Conservation (phyloP, 2,888 invertebrate species). For the Latrodectus hesperus region DNA sequence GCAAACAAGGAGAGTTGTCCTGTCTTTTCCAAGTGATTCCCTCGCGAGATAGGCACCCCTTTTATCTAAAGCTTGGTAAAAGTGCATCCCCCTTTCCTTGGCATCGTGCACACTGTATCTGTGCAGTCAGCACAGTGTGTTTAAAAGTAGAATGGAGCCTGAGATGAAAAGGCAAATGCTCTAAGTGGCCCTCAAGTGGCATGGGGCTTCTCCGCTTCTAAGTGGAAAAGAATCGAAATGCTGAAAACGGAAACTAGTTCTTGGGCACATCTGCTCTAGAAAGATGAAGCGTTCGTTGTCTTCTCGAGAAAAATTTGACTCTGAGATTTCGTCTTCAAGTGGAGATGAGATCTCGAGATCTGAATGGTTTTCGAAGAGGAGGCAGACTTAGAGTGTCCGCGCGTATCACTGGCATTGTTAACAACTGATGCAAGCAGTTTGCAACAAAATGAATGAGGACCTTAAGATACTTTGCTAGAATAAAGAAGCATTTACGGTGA, state of each 20-base stretch:
- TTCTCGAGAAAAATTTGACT: neutral
- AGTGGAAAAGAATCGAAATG: neutral
- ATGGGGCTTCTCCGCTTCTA: neutral
- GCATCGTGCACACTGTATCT: neutral
- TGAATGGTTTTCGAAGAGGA: too few species aligned
- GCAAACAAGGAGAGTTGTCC: neutral
- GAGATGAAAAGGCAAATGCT: neutral
- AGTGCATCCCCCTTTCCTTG: neutral
- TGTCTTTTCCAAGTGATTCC: neutral
- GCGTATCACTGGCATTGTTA: too few species aligned
- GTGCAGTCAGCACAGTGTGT: neutral
- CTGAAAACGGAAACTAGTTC: neutral
- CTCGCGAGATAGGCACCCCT: neutral
- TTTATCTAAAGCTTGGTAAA: neutral
- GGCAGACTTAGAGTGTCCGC: too few species aligned
- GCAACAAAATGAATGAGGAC: too few species aligned
- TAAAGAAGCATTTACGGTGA: too few species aligned
- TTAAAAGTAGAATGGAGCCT: neutral
- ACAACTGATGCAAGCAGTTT: too few species aligned
- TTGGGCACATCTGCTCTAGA: neutral
- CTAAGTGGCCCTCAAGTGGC: slow-evolving; percentile 1
- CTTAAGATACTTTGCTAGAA: too few species aligned
- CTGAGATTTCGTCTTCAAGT: neutral
- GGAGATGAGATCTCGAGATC: neutral
- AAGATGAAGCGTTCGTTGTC: neutral